Base-by-base conservation (phyloP, 2,888 invertebrate species). In the Bedellia somnulentella region DNA sequence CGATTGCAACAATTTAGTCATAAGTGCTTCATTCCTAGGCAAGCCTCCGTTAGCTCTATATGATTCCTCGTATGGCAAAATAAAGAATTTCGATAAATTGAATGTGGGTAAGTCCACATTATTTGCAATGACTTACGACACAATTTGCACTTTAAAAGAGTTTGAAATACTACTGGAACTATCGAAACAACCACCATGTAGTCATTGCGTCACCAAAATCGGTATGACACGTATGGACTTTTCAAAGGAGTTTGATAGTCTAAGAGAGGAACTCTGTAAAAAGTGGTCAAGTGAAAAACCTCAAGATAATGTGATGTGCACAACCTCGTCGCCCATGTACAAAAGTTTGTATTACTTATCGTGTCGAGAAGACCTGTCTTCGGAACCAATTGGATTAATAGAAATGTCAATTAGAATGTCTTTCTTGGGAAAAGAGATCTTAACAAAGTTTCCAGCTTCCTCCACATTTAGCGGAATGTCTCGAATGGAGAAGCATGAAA, bases 91-190 rank as follows among this genome's bases (percentile, higher is more conserved):
- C 32, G 46, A 38, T 29, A 57, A 59, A 45, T 37, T 75, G 13
- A 71, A 75, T 37, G 56, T 68, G 3, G 73, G 73, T 1, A 73
- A 71, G 45, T 75, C 73, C 1, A 63, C 54, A 4, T 40, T 75
- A 31, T 75, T 73, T 39, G 73, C 73, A 2, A 73, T 75, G 67
- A 73, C 73, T 5, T 75, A 71, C 33, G 73, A 73, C 26, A 71
- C 62, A 49, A 75, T 75, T 44, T 71, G 70, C 38, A 40, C 41
- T 29, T 60, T 73, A 13, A 44, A 56, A 36, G 63, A 68, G 24
- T 73, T 75, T 35, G 44, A 55, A 36, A 55, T 75, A 17, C 31
- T 50, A 24, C 40, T 73, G 31, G 47, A 61, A 39, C 37, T 73
- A 21, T 59, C 60, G 1, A 75, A 71, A 38, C 60, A 73, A 38